phyloP scores from a whole-genome alignment of 2,888 invertebrate genomes.

The Drosophila fulvimacula region DNA sequence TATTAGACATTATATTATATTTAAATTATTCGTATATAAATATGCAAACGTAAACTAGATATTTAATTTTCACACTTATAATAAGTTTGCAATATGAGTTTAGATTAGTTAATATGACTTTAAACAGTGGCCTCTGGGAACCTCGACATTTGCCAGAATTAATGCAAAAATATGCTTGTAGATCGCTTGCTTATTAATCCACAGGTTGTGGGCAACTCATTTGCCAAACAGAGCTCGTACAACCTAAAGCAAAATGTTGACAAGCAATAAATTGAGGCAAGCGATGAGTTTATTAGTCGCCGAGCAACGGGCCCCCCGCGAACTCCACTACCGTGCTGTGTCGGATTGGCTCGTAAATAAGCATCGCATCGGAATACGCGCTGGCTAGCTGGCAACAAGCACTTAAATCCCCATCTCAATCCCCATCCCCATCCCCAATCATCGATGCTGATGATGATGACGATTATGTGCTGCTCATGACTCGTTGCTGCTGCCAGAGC shows the following conservation, averaged over 20 bases:
- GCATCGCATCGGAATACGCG: conserved; percentile 22
- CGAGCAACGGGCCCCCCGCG: background rate
- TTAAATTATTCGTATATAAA: no score
- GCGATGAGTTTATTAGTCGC: conserved; percentile 74
- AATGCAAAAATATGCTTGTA: no score
- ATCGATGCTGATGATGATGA: conserved; percentile 54
- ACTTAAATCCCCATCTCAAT: conserved; percentile 57
- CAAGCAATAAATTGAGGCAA: conserved; percentile 52
- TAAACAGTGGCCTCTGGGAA: background rate
- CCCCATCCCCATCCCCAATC: conserved; percentile 38
- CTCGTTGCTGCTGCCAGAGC: conserved; percentile 43
- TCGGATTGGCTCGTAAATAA: conserved; percentile 60
- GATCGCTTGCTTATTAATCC: background rate
- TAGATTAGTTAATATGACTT: background rate
- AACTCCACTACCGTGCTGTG: background rate
- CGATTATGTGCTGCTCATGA: conserved; percentile 42
- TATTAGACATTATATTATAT: no score
- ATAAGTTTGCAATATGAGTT: no score
- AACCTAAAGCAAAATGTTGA: conserved; percentile 34
- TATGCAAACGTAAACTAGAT: no score
- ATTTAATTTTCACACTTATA: no score
- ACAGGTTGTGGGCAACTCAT: background rate
- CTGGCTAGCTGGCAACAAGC: conserved; percentile 35
- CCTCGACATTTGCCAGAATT: background rate
- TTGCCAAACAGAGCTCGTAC: background rate